Conservation (phyloP, 2,113 vertebrate species). For the Dasyurus viverrinus region DNA sequence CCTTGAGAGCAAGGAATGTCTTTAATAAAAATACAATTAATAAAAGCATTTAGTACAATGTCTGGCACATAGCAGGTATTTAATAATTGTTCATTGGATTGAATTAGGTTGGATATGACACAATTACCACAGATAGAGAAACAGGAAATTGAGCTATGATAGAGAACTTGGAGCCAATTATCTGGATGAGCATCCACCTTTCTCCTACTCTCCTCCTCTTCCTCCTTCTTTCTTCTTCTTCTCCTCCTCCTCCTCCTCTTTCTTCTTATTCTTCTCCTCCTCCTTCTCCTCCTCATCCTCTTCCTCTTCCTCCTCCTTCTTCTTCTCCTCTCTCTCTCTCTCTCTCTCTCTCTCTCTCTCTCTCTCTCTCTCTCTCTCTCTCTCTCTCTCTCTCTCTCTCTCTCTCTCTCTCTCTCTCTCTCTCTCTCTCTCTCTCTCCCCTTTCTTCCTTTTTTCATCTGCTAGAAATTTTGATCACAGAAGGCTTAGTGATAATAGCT, state of each 20-base stretch:
- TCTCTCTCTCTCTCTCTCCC: no score
- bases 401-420: accelerated
- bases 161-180: not conserved
- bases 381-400: no score
- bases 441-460: not conserved
- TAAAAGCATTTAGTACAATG: not conserved
- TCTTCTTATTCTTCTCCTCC: no score
- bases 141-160: not conserved
- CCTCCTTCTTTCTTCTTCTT: no score
- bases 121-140: not conserved
- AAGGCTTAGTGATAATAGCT: not conserved
- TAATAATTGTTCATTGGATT: not conserved
- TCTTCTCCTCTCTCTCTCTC: accelerated
- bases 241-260: no score
- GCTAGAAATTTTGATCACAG: not conserved
- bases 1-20: not conserved
- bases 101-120: not conserved
- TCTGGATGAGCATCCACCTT: not conserved
- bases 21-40: not conserved
- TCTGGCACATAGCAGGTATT: not conserved
- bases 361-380: no score
- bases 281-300: no score
- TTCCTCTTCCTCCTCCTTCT: no score
- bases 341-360: accelerated
- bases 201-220: not conserved